Base-by-base conservation (phyloP, 2,113 vertebrate species). In the Manacus vitellinus region DNA sequence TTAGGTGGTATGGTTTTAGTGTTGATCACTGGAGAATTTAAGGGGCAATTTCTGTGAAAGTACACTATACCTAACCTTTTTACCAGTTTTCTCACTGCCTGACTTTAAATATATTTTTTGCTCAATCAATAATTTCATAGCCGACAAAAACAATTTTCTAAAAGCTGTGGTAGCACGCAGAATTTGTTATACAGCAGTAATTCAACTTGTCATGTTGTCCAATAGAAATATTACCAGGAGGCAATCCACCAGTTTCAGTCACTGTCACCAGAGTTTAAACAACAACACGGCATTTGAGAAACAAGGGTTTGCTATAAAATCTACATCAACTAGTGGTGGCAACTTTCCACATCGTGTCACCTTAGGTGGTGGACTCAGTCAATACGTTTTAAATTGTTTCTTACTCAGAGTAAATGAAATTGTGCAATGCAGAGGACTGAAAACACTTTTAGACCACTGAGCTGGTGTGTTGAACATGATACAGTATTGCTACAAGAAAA, bases 101-200 rank as follows among this genome's bases (percentile, higher is more conserved):
- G 76, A 89, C 68, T 96, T 97, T 97, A 95, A 97, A 94, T 96
- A 94, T 39, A 73, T 96, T 85, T 96, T 96, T 97, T 95, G 90
- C 47, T 95, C 54, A 95, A 93, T 97, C 79, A 96, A 89, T 96
- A 96, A 95, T 97, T 97, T 96, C 92, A 93, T 85, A 96, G 87
- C 88, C 97, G 91, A 96, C 88, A 96, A 95, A 96, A 96, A 93
- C 43, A 96, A 94, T 97, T 97, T 68, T 95, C 92, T 93, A 93
- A 97, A 94, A 92, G 83, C 87, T 83, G 16, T 58, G 73, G 81
- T 94, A 91, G 54, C 94, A 95, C 76, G 70, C 94, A 91, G 94
- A 96, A 96, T 95, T 96, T 97, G 85, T 93, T 97, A 96, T 88
- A 94, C 71, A 93, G 65, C 85, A 44, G 46, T 97, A 97, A 97